Base-by-base conservation (phyloP, 2,888 invertebrate species). In the Amphiduros pacificus region DNA sequence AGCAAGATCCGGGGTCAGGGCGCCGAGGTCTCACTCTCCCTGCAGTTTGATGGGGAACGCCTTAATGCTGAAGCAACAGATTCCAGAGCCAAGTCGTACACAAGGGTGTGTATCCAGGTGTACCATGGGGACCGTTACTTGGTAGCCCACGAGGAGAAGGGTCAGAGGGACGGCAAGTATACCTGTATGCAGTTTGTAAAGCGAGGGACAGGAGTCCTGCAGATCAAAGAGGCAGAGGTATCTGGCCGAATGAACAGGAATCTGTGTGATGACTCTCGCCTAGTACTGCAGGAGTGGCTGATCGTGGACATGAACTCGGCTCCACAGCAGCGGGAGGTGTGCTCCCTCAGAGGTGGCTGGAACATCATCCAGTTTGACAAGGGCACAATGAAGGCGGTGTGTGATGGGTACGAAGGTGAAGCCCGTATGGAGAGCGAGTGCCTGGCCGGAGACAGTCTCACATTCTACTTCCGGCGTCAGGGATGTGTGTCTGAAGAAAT, bases 381-480 rank as follows among this genome's bases (percentile, higher is more conserved):
- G 22, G 27, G n/a, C 22, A 41, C 49, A 32, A 54, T 48, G 11
- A 32, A 56, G 32, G 52, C 60, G 5, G 49, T 60, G 24, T 69
- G 69, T 55, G 63, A 60, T 36, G 61, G 44, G 2, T 63, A 56
- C 54, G 36, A 61, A 29, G 67, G 63, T 6, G 57, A 68, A 32
- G 61, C 64, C 14, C 58, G 67, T 17, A 2, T 69, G 24, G 69
- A 69, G 58, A 68, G 67, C 49, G 67, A 69, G 55, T 69, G 69
- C 63, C 31, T 60, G 20, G 51, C 32, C 22, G 67, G 65, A 14
- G 67, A 66, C 14, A 44, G 55, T 28, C 27, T 69, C 27, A 54
- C 49, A n/a, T 68, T 69, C 55, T 53, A 60, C 51, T 69, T 65
- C 61, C 63, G 69, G n/a, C 60, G 61, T 24, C 49, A 36, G 31